Evolutionary conservation across 2,888 invertebrate species (phyloP).

Genomic region (Hydrotaea cyrtoneurina): DNA sequence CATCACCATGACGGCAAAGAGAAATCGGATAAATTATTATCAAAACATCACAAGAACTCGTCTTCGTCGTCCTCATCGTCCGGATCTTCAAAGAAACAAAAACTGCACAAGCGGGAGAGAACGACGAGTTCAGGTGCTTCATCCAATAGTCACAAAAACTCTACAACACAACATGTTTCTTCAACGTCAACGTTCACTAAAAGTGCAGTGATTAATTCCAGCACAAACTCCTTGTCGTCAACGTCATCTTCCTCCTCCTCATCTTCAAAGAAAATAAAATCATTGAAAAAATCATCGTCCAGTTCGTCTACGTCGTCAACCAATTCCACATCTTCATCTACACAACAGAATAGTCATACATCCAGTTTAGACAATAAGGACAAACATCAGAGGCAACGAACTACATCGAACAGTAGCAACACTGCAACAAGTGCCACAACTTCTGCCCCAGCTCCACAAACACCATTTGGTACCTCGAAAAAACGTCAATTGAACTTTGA

Average conservation of each 20-base stretch:
- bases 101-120: constrained; percentile 66
- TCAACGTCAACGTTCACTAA: constrained; percentile 28
- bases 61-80: constrained; percentile 22
- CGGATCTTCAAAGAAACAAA: constrained; percentile 56
- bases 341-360: constrained; percentile 37
- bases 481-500: constrained; percentile 81
- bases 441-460: background rate
- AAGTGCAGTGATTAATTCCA: constrained; percentile 42
- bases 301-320: constrained; percentile 50
- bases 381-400: constrained; percentile 69
- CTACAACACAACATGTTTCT: constrained; percentile 20
- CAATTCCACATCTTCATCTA: constrained; percentile 39
- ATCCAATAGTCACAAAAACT: constrained; percentile 50
- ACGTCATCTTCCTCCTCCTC: background rate
- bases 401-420: constrained; percentile 61
- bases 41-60: constrained; percentile 63
- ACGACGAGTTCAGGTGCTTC: constrained; percentile 50
- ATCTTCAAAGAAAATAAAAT: constrained; percentile 61
- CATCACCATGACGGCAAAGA: constrained; percentile 51
- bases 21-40: constrained; percentile 33
- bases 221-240: constrained; percentile 46
- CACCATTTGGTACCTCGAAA: constrained; percentile 69
- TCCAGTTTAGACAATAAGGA: constrained; percentile 18
- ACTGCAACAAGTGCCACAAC: background rate
- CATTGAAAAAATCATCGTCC: constrained; percentile 65